Base-by-base conservation (phyloP, 2,113 vertebrate genomes). In the Platysteira castanea region DNA sequence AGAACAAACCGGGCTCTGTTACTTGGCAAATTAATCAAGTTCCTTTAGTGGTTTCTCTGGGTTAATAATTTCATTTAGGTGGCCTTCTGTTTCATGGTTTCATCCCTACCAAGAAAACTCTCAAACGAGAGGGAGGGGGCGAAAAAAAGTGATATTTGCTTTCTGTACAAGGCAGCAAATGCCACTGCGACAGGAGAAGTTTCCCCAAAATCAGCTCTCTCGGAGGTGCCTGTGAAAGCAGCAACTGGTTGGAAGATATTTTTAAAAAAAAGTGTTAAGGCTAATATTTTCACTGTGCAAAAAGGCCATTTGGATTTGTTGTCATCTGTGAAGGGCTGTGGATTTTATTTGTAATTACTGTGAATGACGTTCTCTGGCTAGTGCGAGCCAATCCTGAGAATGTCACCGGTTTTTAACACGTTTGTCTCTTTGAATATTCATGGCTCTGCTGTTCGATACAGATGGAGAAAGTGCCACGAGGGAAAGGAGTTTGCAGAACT, bases 11-110 rank as follows among this genome's bases (percentile, higher is more conserved):
- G 1, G 90, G 91, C 90, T 95, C 95, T 96, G 95, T 96, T 94
- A 87, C 87, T 87, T 57, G 78, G 86, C 95, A 96, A 94, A 97
- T 97, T 96, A 97, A 96, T 97, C 95, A 97, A 89, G 89, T 90
- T 95, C 94, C 89, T 95, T 88, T 74, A 71, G 93, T 91, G 93
- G 78, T 95, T 96, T 95, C 95, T 91, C 83, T 44, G 81, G 95
- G 95, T 95, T 96, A 96, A 96, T 97, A 96, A 96, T 97, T 96
- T 93, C 90, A 95, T 94, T 95, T 91, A 95, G 87, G 80, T 8
- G 0, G 89, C 92, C 92, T 95, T 96, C 97, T 96, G 95, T 93
- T 95, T 54, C 30, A 0, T 87, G 84, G 93, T 83, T 92, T 84
- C 90, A 90, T 96, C 90, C 73, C 70, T 53, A 78, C 70, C 83